These are phyloP conservation scores for Actinernus sp. DNA, from an alignment of 92 coral and sea anemone genomes.

Conservation along the genomic window DNA sequence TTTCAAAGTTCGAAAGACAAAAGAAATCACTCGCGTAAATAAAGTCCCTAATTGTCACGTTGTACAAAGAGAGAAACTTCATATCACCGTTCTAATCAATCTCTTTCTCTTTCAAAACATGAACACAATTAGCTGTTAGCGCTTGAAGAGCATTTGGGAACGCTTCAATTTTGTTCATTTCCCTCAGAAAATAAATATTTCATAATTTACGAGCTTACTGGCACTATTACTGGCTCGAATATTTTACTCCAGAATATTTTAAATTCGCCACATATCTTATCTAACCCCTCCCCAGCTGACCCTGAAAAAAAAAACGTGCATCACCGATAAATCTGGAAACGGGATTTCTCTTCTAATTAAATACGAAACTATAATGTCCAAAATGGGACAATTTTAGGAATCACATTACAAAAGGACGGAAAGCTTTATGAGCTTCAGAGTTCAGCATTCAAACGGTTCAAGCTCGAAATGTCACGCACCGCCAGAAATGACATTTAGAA, in stretches of 20 bases:
- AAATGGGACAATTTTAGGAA: too few relatives aligned
- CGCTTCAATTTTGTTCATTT: slow-evolving; percentile 36
- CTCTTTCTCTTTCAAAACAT: neutral
- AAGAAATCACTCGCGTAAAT: neutral
- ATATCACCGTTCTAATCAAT: neutral
- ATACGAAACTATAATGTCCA: too few relatives aligned
- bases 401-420: too few relatives aligned
- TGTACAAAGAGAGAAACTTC: neutral
- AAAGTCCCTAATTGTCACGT: neutral
- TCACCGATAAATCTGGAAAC: too few relatives aligned
- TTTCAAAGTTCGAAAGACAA: too few relatives aligned
- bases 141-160: slow-evolving; percentile 15
- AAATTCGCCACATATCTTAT: slow-evolving; percentile 23
- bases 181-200: slow-evolving; percentile 31
- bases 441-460: neutral
- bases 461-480: slow-evolving; percentile 11
- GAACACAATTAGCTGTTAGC: slow-evolving; percentile 16
- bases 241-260: slow-evolving; percentile 14
- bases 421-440: slow-evolving; percentile 17
- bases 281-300: slow-evolving; percentile 1
- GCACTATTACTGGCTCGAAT: slow-evolving; percentile 15
- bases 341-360: too few relatives aligned
- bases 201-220: neutral
- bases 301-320: too few relatives aligned
- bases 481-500: slow-evolving; percentile 13